A percentile compares a stretch with the other conserved stretches of the same genome.
These are phyloP conservation scores for Eupithecia exiguata DNA, from an alignment of 2,888 invertebrate genomes.

Conservation along the genomic window DNA sequence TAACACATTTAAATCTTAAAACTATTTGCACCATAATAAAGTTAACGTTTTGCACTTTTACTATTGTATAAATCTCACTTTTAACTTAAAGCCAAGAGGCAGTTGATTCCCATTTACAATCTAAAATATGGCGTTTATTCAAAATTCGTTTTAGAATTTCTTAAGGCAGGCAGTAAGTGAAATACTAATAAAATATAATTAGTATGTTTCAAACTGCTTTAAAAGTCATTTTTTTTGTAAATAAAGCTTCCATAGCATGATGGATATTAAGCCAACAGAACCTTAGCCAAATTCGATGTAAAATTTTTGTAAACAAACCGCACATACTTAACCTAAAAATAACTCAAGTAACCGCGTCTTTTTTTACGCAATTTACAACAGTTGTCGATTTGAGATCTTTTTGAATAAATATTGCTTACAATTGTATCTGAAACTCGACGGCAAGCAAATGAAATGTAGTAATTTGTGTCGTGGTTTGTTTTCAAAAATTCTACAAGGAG, in stretches of 20 bases:
- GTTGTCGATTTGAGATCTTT: too few species aligned
- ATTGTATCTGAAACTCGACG: too few species aligned
- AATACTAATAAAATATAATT: not conserved
- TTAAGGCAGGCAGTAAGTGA: not conserved
- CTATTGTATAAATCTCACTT: slow-evolving; percentile 15
- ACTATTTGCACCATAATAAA: slow-evolving; percentile 8
- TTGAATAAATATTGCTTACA: too few species aligned
- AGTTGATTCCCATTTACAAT: slow-evolving; percentile 6
- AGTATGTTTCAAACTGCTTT: not conserved
- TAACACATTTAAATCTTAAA: slow-evolving; percentile 1
- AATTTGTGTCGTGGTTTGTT: too few species aligned
- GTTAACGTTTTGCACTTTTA: slow-evolving; percentile 12
- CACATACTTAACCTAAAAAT: too few species aligned
- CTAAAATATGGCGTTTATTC: not conserved
- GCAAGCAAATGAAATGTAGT: too few species aligned
- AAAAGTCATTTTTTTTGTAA: not conserved
- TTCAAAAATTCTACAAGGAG: too few species aligned
- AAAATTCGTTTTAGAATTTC: not conserved
- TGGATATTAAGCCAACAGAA: too few species aligned
- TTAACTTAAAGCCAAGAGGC: slow-evolving; percentile 1
- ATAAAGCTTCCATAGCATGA: not conserved
- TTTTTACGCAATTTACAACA: too few species aligned
- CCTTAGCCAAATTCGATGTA: too few species aligned
- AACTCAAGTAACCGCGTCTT: too few species aligned
- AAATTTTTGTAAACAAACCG: too few species aligned